Conservation (phyloP, 2,113 vertebrate genomes). For the Semicossyphus pulcher region DNA sequence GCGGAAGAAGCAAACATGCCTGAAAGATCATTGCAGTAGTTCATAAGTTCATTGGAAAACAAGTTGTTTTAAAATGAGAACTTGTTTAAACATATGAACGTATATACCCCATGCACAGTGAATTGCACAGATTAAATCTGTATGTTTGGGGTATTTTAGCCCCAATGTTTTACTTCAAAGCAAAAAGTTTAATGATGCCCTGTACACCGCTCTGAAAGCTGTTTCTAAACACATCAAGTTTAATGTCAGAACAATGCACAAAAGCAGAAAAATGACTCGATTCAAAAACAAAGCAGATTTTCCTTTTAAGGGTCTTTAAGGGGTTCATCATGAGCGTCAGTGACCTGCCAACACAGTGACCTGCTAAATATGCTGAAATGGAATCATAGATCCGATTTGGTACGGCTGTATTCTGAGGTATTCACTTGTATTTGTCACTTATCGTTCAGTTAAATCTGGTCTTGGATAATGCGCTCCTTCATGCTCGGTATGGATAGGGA, state of each 20-base stretch:
- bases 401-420: constrained; percentile 22
- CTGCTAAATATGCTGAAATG: constrained; percentile 44
- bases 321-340: constrained; percentile 36
- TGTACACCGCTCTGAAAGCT: not conserved
- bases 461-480: constrained; percentile 48
- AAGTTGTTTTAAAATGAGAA: too few relatives aligned
- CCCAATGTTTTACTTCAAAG: too few relatives aligned
- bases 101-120: too few relatives aligned
- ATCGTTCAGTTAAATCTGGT: constrained; percentile 56
- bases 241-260: not conserved
- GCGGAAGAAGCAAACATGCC: not conserved
- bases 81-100: too few relatives aligned
- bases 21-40: not conserved
- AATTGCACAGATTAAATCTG: too few relatives aligned
- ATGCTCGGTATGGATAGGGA: constrained; percentile 27
- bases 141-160: not conserved
- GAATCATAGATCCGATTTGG: constrained; percentile 37
- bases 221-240: not conserved
- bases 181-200: not conserved
- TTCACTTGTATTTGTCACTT: constrained; percentile 62
- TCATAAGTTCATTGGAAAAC: too few relatives aligned
- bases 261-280: not conserved
- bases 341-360: constrained; percentile 50
- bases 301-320: constrained; percentile 37
- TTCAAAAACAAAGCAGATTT: constrained; percentile 36